These are phyloP conservation scores for Microctenopoma steveboyesi DNA, from an alignment of 2,797 vertebrate species.

Conservation along the genomic window DNA sequence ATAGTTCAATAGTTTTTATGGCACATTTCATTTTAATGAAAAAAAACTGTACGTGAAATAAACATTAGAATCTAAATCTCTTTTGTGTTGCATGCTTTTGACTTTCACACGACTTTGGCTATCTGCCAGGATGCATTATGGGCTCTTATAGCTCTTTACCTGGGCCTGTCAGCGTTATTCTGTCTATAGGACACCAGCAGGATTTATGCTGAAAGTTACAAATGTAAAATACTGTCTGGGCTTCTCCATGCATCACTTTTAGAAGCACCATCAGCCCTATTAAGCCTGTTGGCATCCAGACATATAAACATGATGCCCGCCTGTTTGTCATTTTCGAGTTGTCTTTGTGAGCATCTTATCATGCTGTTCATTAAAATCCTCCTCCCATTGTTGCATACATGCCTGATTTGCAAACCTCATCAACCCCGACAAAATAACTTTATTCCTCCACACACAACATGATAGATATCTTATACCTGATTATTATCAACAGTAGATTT, in stretches of 20 bases:
- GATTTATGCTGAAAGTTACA: background rate
- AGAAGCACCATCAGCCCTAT: background rate
- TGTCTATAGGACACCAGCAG: background rate
- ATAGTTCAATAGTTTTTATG: slow-evolving; percentile 13
- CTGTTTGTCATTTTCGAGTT: too few species aligned
- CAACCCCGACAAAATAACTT: too few species aligned
- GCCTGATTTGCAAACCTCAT: too few species aligned
- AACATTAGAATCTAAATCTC: background rate
- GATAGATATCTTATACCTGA: too few species aligned
- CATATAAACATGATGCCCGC: too few species aligned
- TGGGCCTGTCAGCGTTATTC: background rate
- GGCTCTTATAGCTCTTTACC: slow-evolving; percentile 1
- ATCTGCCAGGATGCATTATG: slow-evolving; percentile 9
- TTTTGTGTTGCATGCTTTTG: background rate
- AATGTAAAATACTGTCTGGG: background rate
- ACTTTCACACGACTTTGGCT: slow-evolving; percentile 5
- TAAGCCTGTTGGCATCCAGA: too few species aligned
- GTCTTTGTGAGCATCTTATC: too few species aligned
- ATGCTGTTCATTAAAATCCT: too few species aligned
- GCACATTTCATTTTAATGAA: slow-evolving; percentile 11
- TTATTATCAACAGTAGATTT: too few species aligned
- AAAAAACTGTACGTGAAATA: background rate
- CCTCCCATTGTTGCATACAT: too few species aligned
- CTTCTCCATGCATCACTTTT: background rate
- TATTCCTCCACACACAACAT: too few species aligned